Base-by-base conservation (phyloP, 2,113 vertebrate genomes). In the Conger conger region DNA sequence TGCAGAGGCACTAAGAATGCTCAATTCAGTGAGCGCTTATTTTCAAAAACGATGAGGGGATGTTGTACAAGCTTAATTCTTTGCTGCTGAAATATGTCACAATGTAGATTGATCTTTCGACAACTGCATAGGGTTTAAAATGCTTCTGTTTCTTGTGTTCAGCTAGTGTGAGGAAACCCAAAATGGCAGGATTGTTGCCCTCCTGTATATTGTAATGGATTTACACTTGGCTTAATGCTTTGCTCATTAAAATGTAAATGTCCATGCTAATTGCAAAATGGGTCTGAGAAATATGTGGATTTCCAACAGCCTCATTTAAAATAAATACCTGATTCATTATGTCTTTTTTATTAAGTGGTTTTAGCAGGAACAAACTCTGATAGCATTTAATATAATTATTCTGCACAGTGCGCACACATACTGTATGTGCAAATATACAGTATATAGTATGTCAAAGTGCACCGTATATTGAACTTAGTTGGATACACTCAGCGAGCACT, bases 231-330 rank as follows among this genome's bases (percentile, higher is more conserved):
- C 63, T 83, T 80, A 80, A 76, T 85, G 60, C n/a, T 38, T 68
- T 73, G 40, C 79, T 80, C 57, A 81, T 85, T 85, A 81, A 81
- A 85, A 82, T 81, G 80, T 76, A 82, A 81, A 81, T 79, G 38
- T 35, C 78, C 79, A 73, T 15, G 20, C 33, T 76, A 53, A 76
- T 73, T 81, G 80, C 80, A 81, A 76, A 85, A 85, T 76, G 42
- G 53, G 80, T 42, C 60, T 54, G 13, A 20, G 76, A 76, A 85
- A 81, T 81, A 68, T 13, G 30, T 81, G 6, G 23, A 76, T 82
- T 85, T 85, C 63, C 63, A 73, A 53, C 18, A 2, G 18, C 42
- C 80, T 82, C 38, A 38, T 80, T 76, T 45, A 36, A 77, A 83
- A 78, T 84, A 78, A 84, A 77, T 53, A 78, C 23, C 54, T 40